Evolutionary conservation across 2,797 vertebrate genomes (phyloP).

Genomic region (Pipistrellus nathusii): DNA sequence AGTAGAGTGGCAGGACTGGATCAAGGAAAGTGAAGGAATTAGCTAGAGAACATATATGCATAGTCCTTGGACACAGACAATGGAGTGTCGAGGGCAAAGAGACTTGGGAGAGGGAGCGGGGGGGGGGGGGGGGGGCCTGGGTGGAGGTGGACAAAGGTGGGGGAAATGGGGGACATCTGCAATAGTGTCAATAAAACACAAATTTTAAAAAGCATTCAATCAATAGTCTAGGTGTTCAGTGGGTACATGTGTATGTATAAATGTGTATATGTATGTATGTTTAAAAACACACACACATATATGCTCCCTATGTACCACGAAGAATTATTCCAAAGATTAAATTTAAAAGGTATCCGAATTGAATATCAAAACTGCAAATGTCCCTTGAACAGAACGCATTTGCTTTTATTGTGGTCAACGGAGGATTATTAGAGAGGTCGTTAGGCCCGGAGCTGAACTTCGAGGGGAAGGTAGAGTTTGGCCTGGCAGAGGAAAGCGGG

Average conservation of each 20-base stretch:
- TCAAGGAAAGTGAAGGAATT: not conserved
- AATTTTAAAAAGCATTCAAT: not conserved
- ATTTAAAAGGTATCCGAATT: constrained; percentile 22
- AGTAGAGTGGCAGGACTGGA: not conserved
- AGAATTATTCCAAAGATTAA: constrained; percentile 50
- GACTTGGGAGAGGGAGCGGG: too few relatives aligned
- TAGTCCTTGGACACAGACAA: not conserved
- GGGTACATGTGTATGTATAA: not conserved
- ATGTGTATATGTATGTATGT: not conserved
- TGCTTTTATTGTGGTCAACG: constrained; percentile 3
- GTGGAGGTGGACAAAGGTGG: not conserved
- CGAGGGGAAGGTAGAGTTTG: constrained; percentile 62
- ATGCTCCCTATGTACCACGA: not conserved
- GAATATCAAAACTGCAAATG: constrained; percentile 43
- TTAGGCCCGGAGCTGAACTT: constrained; percentile 62
- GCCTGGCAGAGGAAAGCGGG: constrained; percentile 56
- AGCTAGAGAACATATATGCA: not conserved
- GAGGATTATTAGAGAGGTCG: constrained; percentile 41
- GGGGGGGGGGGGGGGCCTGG: not conserved
- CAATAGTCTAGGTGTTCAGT: not conserved
- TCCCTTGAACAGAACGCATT: constrained; percentile 58
- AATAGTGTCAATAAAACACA: not conserved
- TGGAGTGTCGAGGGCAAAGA: not conserved
- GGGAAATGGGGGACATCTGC: not conserved
- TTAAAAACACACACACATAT: not conserved